Base-by-base conservation (phyloP, 2,113 vertebrate genomes). In the Petroica traversi region DNA sequence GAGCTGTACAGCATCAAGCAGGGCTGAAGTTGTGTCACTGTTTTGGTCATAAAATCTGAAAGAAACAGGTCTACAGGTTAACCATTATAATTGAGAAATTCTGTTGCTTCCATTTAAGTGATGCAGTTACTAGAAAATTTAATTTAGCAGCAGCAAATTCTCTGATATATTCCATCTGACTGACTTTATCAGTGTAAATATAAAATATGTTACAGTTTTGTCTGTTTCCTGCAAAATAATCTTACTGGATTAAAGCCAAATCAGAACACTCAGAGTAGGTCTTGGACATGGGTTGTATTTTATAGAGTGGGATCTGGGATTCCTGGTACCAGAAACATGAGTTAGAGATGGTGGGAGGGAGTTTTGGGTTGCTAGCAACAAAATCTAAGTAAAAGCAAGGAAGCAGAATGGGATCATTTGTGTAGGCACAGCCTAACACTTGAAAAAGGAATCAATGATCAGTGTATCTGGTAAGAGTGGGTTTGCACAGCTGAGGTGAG, bases 81-180 rank as follows among this genome's bases (percentile, higher is more conserved):
- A 28, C 55, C 41, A 5, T 75, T 69, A 19, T 69, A 79, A 91
- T 58, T 48, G 89, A 92, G 72, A 88, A 96, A 57, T 88, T 95
- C 58, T 85, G 24, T 64, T 85, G 28, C 61, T 87, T 95, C 94
- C 69, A 33, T 97, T 92, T 86, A 96, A 88, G 93, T 97, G 93
- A 93, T 95, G 85, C 71, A 94, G 59, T 96, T 96, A 92, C 88
- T 92, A 91, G 86, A 96, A 97, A 97, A 97, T 97, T 94, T 95
- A 97, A 97, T 97, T 95, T 97, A 85, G 43, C 68, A 95, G 48
- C n/a, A 95, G 81, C 87, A 89, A 92, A 85, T 97, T 97, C 55
- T 88, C 92, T 97, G 94, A 96, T 97, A 62, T 93, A 82, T 93
- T 96, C 77, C 93, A 95, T 89, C 89, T 97, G 96, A 95, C 86